Conservation (phyloP, 2,888 invertebrate genomes). For the Autographa gamma region DNA sequence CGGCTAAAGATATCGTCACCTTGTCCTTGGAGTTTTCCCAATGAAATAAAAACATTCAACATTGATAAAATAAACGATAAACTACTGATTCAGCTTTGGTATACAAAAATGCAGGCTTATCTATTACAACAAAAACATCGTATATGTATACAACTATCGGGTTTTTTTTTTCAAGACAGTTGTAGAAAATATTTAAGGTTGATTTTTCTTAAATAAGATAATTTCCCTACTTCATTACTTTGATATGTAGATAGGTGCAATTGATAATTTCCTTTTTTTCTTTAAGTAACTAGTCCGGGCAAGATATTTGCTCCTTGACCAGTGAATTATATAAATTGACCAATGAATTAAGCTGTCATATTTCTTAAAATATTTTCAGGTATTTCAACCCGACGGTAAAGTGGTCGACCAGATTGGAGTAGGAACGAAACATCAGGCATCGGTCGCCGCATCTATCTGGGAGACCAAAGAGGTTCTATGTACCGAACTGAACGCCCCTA, state of each 20-base stretch:
- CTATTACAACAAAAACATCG: background rate
- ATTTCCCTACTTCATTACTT: no score
- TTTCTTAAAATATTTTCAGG: slow-evolving; percentile 59
- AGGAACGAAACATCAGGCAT: slow-evolving; percentile 72
- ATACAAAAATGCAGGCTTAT: background rate
- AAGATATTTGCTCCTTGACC: no score
- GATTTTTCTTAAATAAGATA: no score
- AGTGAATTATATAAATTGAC: no score
- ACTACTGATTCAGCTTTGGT: background rate
- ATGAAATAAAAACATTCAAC: background rate
- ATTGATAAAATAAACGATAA: slow-evolving; percentile 1
- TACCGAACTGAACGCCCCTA: slow-evolving; percentile 92
- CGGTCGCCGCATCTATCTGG: slow-evolving; percentile 74
- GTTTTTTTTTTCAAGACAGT: background rate
- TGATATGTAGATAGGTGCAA: no score
- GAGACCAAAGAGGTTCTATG: slow-evolving; percentile 74
- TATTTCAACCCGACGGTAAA: slow-evolving; percentile 89
- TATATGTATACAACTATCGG: no score
- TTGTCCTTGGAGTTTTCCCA: background rate
- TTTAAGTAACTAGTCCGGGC: no score
- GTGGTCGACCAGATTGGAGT: slow-evolving; percentile 90
- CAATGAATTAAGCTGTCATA: background rate
- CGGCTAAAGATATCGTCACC: background rate
- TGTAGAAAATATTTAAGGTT: no score
- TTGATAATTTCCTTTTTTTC: no score